Evolutionary conservation across 1,140 invertebrate species (phyloP), one percentile per base, ranked within the genome.

Genomic region (Bombus difficillimus): DNA sequence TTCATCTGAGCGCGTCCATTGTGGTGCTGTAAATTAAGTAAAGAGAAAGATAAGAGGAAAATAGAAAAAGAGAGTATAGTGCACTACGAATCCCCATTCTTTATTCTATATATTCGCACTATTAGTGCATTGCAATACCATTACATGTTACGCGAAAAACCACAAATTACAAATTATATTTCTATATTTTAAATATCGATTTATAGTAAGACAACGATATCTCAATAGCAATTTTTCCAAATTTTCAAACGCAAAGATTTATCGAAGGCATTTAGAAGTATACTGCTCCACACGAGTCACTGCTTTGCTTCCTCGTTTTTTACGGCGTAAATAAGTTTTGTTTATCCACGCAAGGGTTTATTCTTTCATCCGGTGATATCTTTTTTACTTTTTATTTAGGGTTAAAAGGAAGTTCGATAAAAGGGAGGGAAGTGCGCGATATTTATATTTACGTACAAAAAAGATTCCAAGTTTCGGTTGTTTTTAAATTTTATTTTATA

Each of bases 11-110:
- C 85, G 77, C 83, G 79, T 41, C 81, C 74, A 87, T 74, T 41
- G 68, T 87, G 85, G 59, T 87, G 74, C 64, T 87, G 47, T 83
- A 88, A 82, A 82, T 82, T 82, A 87, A 84, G 83, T 88, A 81
- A 85, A 88, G 18, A 86, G 22, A 66, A 28, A 79, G 28, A 47
- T 43, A 41, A 64, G 37, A 47, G 43, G 34, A 68, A 47, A 25
- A 34, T 18, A 66, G 32, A 37, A 12, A 25, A 68, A 43, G 32
- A 47, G 25, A 66, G 8, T 62, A 59, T 90, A 74, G 15, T 74
- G 57, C 41, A 64, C 72, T 43, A 73, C 68, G 39, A 62, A 77
- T 88, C 53, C 53, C 74, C 74, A 76, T 80, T 87, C 76, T 88
- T 90, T 82, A 85, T 57, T 57, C 86, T 82, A 81, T 85, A 83